Percentiles rank a stretch among this genome's conserved stretches.
Conservation (phyloP, 2,888 invertebrate genomes). For the Metellina segmentata region DNA sequence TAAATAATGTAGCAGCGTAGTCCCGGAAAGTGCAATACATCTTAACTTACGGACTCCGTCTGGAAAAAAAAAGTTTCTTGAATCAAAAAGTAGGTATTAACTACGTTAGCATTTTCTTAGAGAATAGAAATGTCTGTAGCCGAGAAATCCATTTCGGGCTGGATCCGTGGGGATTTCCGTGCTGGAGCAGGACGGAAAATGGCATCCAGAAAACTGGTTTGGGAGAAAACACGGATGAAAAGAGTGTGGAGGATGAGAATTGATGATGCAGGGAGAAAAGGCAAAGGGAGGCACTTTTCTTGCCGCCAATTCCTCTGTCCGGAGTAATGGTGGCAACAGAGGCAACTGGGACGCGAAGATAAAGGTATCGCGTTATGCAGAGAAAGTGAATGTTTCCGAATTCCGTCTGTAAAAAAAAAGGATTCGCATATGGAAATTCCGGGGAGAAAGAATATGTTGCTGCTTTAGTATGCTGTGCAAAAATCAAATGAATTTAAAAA, state of each 20-base stretch:
- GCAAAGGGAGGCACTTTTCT: constrained; percentile 1
- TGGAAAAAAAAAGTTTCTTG: neutral
- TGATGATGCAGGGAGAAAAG: constrained; percentile 33
- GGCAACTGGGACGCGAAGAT: neutral
- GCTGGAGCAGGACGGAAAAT: constrained; percentile 12
- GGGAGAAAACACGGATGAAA: constrained; percentile 21
- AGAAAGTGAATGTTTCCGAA: neutral
- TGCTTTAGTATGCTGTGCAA: neutral
- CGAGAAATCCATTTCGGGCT: constrained; percentile 16
- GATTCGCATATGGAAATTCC: neutral
- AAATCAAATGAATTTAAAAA: neutral
- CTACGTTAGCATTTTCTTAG: constrained; percentile 17
- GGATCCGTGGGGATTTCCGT: constrained; percentile 13
- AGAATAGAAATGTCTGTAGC: constrained; percentile 13
- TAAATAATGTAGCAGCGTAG: neutral
- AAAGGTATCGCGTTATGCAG: neutral
- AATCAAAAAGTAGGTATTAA: constrained; percentile 44
- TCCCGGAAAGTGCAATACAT: neutral
- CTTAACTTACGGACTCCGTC: constrained; percentile 2
- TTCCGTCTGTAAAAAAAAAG: neutral
- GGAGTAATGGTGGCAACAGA: neutral
- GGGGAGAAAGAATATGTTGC: neutral
- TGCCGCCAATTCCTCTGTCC: neutral
- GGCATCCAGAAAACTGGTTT: constrained; percentile 25
- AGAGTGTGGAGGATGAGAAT: constrained; percentile 35